These are phyloP conservation scores for Acropora tenuis DNA, from an alignment of 64 coral and sea anemone species.

Conservation along the genomic window DNA sequence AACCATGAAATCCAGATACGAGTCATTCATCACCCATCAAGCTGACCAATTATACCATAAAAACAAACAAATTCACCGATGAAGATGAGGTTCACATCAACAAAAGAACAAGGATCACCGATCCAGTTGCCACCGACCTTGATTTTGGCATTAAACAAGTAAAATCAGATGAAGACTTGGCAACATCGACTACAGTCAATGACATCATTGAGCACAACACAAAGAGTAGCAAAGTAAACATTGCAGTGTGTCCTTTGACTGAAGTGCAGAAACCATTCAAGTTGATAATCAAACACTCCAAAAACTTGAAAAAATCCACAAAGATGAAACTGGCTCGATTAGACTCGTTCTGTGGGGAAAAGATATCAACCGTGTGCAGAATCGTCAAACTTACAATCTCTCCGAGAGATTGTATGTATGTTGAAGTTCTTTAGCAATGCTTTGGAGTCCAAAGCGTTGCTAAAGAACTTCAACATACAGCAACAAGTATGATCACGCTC, in stretches of 20 bases:
- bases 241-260: constrained; percentile 14
- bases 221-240: constrained; percentile 3
- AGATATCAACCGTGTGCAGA: constrained; percentile 37
- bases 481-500: constrained; percentile 19
- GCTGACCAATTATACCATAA: constrained; percentile 47
- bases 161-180: constrained; percentile 1
- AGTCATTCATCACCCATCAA: constrained; percentile 56
- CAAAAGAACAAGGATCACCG: constrained; percentile 40
- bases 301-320: constrained; percentile 45
- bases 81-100: constrained; percentile 41
- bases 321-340: constrained; percentile 50
- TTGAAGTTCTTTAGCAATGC: constrained; percentile 21
- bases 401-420: background rate
- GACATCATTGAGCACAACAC: constrained; percentile 30
- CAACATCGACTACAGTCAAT: constrained; percentile 17
- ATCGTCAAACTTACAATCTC: constrained; percentile 8
- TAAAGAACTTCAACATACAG: constrained; percentile 18
- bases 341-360: constrained; percentile 55
- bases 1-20: constrained; percentile 33
- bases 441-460: background rate
- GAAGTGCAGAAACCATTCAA: constrained; percentile 31
- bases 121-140: constrained; percentile 27
- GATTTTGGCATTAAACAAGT: constrained; percentile 34
- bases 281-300: constrained; percentile 40
- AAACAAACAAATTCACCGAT: constrained; percentile 30